Percentiles rank a stretch among this genome's conserved stretches.
These are phyloP conservation scores for Drosophila oshimai DNA, from an alignment of 1,140 invertebrate genomes.

Conservation along the genomic window DNA sequence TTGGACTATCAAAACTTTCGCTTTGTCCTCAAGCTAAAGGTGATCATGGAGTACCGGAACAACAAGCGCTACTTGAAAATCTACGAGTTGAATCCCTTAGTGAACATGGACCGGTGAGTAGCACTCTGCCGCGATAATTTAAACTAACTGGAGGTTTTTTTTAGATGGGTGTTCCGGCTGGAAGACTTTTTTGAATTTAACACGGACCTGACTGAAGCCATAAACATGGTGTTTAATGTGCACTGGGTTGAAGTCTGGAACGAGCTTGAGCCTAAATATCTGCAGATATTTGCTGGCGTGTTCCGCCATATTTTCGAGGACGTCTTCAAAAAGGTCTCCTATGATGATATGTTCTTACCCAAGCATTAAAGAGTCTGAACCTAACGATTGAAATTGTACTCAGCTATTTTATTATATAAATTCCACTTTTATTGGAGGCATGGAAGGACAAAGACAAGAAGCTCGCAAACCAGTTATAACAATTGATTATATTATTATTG, in stretches of 20 bases:
- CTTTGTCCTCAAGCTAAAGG: slow-evolving; percentile 51
- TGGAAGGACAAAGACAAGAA: slow-evolving; percentile 22
- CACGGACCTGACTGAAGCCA: slow-evolving; percentile 37
- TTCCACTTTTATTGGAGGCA: slow-evolving; percentile 8
- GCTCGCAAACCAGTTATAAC: slow-evolving; percentile 28
- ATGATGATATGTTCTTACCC: slow-evolving; percentile 59
- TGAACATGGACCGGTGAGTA: slow-evolving; percentile 52
- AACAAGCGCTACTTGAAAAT: slow-evolving; percentile 52
- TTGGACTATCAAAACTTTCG: slow-evolving; percentile 58
- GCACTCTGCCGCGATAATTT: background rate
- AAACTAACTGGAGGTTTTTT: background rate
- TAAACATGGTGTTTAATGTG: slow-evolving; percentile 47
- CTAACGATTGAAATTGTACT: slow-evolving; percentile 14
- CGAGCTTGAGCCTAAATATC: slow-evolving; percentile 48
- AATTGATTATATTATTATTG: slow-evolving; percentile 3
- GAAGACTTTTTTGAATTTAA: slow-evolving; percentile 53
- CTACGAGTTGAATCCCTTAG: slow-evolving; percentile 39
- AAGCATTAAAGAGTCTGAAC: slow-evolving; percentile 15
- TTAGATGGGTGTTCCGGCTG: slow-evolving; percentile 41
- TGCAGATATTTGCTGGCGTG: slow-evolving; percentile 33
- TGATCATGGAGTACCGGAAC: slow-evolving; percentile 43
- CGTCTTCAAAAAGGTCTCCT: slow-evolving; percentile 48
- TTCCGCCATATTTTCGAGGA: slow-evolving; percentile 38
- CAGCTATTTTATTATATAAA: too few relatives aligned
- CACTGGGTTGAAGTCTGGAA: slow-evolving; percentile 66